Conservation (phyloP, 1,140 invertebrate genomes). For the Rhagoletis zephyria region DNA sequence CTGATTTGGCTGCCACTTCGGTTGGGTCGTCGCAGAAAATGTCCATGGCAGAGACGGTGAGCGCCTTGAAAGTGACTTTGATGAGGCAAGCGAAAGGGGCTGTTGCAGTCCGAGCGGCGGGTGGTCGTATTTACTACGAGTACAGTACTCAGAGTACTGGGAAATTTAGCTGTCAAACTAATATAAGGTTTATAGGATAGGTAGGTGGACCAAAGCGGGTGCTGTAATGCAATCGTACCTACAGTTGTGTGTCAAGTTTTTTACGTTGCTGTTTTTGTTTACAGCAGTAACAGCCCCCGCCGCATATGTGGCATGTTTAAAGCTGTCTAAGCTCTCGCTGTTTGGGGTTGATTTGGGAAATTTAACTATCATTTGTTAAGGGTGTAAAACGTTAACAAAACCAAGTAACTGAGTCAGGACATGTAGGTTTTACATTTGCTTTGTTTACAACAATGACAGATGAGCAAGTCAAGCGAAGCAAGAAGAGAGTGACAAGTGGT, state of each 20-base stretch:
- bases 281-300: neutral
- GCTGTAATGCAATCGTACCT: neutral
- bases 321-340: neutral
- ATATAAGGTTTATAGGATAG: no score
- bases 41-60: conserved; percentile 51
- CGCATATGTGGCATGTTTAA: neutral
- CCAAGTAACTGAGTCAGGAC: neutral
- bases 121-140: neutral
- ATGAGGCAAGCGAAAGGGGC: neutral
- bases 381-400: neutral
- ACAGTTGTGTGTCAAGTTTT: neutral
- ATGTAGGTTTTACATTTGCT: neutral
- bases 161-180: conserved; percentile 48
- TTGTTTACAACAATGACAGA: neutral
- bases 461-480: neutral
- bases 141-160: neutral
- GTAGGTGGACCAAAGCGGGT: no score
- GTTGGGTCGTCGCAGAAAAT: conserved; percentile 42
- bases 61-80: conserved; percentile 52
- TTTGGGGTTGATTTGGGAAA: conserved; percentile 13
- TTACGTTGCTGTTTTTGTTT: conserved; percentile 45
- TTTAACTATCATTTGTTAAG: conserved; percentile 21
- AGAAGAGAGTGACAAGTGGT: neutral
- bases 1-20: conserved; percentile 61
- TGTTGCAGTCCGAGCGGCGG: neutral